These are phyloP conservation scores for Tetraodon nigroviridis DNA, from an alignment of 2,113 vertebrate species.

Conservation along the genomic window DNA sequence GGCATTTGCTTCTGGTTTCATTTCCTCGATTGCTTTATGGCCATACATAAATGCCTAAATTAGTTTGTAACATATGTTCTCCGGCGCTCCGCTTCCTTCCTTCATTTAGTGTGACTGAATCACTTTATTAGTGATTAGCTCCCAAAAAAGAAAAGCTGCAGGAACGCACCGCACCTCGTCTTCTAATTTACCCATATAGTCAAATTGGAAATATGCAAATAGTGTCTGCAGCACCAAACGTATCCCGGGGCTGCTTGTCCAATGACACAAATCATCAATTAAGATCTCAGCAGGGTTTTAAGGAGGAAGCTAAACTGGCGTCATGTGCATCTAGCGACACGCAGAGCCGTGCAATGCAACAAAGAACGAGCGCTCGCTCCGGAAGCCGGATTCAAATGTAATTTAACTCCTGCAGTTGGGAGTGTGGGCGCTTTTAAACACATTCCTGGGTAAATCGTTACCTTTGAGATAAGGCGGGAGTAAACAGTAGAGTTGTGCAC, in stretches of 20 bases:
- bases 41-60: constrained; percentile 63
- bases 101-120: constrained; percentile 68
- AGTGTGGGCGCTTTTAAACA: neutral
- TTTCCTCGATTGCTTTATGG: constrained; percentile 66
- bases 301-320: constrained; percentile 72
- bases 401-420: constrained; percentile 11
- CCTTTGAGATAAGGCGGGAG: neutral
- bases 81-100: constrained; percentile 63
- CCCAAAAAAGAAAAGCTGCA: constrained; percentile 57
- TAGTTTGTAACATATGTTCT: constrained; percentile 67
- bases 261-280: constrained; percentile 83
- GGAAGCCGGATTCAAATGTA: constrained; percentile 28
- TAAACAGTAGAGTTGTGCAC: too few species aligned
- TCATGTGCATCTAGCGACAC: constrained; percentile 65
- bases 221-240: constrained; percentile 56
- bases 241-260: constrained; percentile 76
- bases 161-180: constrained; percentile 64
- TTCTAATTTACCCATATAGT: constrained; percentile 68
- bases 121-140: constrained; percentile 72
- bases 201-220: constrained; percentile 76
- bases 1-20: constrained; percentile 50
- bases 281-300: constrained; percentile 77
- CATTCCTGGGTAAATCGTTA: constrained; percentile 11
- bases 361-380: constrained; percentile 62
- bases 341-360: constrained; percentile 50